Conservation (phyloP, 2,797 vertebrate species). For the Erethizon dorsatum region DNA sequence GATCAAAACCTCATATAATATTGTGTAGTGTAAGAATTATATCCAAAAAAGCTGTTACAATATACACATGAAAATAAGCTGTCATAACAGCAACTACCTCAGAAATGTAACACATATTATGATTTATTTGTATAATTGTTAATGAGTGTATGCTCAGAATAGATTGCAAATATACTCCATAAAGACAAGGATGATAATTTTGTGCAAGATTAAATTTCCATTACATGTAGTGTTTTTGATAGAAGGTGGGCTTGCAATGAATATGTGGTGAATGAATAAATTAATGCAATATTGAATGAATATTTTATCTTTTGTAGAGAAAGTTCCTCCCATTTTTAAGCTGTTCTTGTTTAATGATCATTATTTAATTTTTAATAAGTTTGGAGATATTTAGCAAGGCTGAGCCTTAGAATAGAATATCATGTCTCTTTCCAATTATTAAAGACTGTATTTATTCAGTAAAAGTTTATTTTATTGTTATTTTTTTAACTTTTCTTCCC, state of each 20-base stretch:
- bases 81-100: background rate
- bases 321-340: background rate
- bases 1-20: background rate
- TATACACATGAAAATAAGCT: background rate
- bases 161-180: background rate
- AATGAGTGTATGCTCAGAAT: background rate
- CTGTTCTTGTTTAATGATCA: background rate
- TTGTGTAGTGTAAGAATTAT: background rate
- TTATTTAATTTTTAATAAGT: background rate
- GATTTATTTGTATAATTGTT: slow-evolving; percentile 7
- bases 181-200: background rate
- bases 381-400: background rate
- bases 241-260: background rate
- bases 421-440: background rate
- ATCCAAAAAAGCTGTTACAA: background rate
- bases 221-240: background rate
- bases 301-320: background rate
- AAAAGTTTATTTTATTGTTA: background rate
- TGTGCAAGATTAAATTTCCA: background rate
- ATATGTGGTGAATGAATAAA: background rate
- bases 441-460: background rate
- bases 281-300: background rate
- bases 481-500: background rate
- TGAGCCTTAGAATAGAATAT: background rate
- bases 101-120: background rate